Evolutionary conservation across 2,113 vertebrate genomes (phyloP), one percentile per base, ranked within the genome.

Genomic region (Theristicus caerulescens): DNA sequence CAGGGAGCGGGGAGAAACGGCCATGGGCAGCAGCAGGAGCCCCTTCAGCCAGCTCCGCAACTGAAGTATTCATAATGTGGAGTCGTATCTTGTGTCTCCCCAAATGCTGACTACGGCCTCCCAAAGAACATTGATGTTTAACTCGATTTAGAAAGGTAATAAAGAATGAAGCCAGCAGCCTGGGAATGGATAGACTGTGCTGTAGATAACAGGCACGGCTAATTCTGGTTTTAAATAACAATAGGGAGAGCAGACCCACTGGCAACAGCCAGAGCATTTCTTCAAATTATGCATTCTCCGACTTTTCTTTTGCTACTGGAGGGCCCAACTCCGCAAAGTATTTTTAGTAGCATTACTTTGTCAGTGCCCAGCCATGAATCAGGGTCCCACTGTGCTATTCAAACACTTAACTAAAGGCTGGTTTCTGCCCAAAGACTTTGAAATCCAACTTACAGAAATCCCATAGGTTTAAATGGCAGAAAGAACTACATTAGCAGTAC

Each of bases 201-300:
- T 46, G 87, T 6, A 94, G 93, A 85, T 82, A 94, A 90, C 71
- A 93, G 78, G 78, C 95, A 95, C 17, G 7, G 82, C 82, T 94
- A 85, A 91, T 91, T 97, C 93, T 94, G 71, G 57, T 96, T 96
- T 96, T 96, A 95, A 96, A 91, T 91, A 93, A 96, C 93, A 96
- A 93, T 81, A 78, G 59, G 58, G 64, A 90, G 51, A 82, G 93
- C 82, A 96, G 71, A 85, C 78, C 78, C 59, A 95, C 85, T 92
- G 95, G 87, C 93, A 96, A 88, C 84, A 95, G 93, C 64, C 91
- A 93, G 70, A 90, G 78, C 81, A 77, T 89, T 96, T 87, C 84
- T 94, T 82, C 82, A 86, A 85, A 96, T 94, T 70, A 91, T 88
- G 84, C 91, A 86, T 95, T 96, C 79, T 88, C 91, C 1, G 11